phyloP scores from a whole-genome alignment of 2,888 invertebrate genomes.

The Ferrisia virgata region DNA sequence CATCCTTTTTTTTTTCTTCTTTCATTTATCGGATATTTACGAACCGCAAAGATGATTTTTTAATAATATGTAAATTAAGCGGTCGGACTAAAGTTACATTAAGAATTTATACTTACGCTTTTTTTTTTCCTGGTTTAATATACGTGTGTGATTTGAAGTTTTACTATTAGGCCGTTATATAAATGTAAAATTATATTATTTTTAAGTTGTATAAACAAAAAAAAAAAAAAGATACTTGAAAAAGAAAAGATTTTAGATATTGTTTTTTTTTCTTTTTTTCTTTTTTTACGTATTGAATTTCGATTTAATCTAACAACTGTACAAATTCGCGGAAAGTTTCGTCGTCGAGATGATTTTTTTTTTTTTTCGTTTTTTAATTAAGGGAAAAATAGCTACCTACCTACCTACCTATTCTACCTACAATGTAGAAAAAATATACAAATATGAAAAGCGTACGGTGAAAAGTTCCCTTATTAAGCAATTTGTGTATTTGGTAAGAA shows the following conservation, averaged over 20 bases:
- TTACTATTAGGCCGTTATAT: not conserved
- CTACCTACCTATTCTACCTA: too few species aligned
- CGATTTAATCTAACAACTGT: too few species aligned
- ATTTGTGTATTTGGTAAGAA: constrained; percentile 17
- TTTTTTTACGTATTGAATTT: not conserved
- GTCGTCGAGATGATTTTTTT: too few species aligned
- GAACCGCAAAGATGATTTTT: not conserved
- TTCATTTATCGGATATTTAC: too few species aligned
- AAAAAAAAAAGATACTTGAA: too few species aligned
- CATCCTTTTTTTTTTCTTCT: too few species aligned
- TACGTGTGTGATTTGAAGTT: not conserved
- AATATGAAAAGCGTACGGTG: not conserved
- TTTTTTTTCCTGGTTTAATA: not conserved
- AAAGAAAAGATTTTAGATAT: not conserved
- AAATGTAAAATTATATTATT: not conserved
- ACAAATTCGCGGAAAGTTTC: not conserved
- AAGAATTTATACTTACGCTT: constrained; percentile 15
- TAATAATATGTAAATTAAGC: not conserved
- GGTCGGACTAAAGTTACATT: not conserved
- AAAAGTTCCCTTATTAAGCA: constrained; percentile 30
- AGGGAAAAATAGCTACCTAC: not conserved
- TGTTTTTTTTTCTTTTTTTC: not conserved
- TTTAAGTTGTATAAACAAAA: not conserved
- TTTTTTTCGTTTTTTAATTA: not conserved
- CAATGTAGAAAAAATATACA: too few species aligned